These are phyloP conservation scores for Sebastes glaucus DNA, from an alignment of 2,797 vertebrate genomes.

Conservation along the genomic window DNA sequence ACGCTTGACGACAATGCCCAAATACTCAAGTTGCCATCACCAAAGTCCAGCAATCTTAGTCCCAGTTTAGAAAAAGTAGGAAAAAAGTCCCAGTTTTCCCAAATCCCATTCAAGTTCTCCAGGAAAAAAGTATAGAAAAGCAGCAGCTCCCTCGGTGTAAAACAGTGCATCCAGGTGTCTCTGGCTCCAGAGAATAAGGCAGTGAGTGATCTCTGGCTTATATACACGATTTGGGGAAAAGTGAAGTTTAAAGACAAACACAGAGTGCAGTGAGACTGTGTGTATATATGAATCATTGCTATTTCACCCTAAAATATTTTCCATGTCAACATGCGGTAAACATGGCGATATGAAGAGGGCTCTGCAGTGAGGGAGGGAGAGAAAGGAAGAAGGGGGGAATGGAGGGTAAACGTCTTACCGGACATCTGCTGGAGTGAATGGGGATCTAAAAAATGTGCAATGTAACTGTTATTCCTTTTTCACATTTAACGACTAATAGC, in stretches of 20 bases:
- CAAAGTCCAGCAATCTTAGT: background rate
- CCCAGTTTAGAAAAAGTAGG: background rate
- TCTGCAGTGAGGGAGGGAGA: conserved; percentile 68
- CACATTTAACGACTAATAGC: background rate
- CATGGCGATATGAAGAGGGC: conserved; percentile 71
- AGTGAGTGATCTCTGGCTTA: conserved; percentile 70
- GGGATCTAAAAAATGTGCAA: background rate
- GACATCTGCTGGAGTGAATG: conserved; percentile 2
- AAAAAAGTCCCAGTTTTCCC: conserved; percentile 17
- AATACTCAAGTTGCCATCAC: background rate
- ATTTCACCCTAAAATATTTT: conserved; percentile 86
- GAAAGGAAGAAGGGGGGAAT: conserved; percentile 8
- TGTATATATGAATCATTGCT: conserved; percentile 83
- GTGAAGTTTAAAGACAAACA: conserved; percentile 85
- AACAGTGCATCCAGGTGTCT: conserved; percentile 15
- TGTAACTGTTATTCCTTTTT: background rate
- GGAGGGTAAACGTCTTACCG: background rate
- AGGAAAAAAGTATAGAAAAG: background rate
- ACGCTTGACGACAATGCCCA: background rate
- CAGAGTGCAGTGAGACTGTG: conserved; percentile 63
- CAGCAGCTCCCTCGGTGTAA: conserved; percentile 24
- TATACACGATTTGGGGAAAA: conserved; percentile 83
- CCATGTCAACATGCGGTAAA: conserved; percentile 82
- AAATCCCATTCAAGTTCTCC: conserved; percentile 24
- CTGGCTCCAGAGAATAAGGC: conserved; percentile 43